Base-by-base conservation (phyloP, 2,888 invertebrate genomes). In the Nezara viridula region DNA sequence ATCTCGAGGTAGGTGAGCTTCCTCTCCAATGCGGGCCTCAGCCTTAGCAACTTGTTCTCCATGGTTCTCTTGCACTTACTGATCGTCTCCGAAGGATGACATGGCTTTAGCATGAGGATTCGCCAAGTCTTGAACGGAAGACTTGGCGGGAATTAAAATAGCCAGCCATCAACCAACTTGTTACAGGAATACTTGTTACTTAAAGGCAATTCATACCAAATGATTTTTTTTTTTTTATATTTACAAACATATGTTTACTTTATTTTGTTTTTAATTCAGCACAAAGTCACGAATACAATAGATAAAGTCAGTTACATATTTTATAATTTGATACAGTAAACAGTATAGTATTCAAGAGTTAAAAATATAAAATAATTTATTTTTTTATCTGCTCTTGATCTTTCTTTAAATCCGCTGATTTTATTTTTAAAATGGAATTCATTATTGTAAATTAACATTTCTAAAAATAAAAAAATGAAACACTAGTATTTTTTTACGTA, bases 21-120 rank as follows among this genome's bases (percentile, higher is more conserved):
- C 81, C 81, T 81, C 44, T 81, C 81, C 32, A 81, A 47, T 2
- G 81, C 81, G 4, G 81, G 81, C 21, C 81, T 81, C 24, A 81
- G 12, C 44, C 14, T 81, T 12, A 81, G 81, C 44, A 81, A 14
- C 44, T n/a, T 81, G 24, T 81, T 44, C n/a, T 81, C 81, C 81
- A 81, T 81, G n/a, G 37, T n/a, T 10, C 21, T 7, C 19, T 0
- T 66, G 66, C 81, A 14, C n/a, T 81, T 44, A 44, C n/a, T 47
- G 14, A 37, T 81, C 47, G 14, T 47, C 16, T 44, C 37, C 24
- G n/a, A 3, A n/a, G 32, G 44, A 44, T 44, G 44, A 14, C 81
- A 81, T 81, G 81, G 81, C 81, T 81, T 27, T 21, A 73, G 6
- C 66, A 73, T 73, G 1, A 9, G 37, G 19, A 37, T 19, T 37